Evolutionary conservation across 2,797 vertebrate genomes (phyloP).

Genomic region (Clarias platycephalus): DNA sequence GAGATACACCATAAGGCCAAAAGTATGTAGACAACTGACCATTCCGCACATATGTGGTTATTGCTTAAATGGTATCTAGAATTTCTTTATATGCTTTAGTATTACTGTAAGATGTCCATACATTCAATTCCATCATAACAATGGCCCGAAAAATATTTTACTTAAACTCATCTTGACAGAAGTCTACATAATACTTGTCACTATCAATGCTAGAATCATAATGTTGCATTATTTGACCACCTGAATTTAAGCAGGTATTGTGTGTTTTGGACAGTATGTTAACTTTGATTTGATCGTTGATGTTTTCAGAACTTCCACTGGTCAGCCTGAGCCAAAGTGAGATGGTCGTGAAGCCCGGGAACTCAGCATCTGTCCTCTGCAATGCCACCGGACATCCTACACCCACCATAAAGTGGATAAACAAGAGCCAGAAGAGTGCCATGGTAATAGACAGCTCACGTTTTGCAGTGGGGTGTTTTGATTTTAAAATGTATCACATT

Average conservation of each 20-base stretch:
- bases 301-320: conserved; percentile 67
- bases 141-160: not conserved
- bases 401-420: conserved; percentile 72
- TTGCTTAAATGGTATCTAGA: not conserved
- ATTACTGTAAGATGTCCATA: not conserved
- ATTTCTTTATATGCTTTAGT: not conserved
- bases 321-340: conserved; percentile 63
- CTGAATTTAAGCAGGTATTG: not conserved
- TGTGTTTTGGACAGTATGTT: not conserved
- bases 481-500: not conserved
- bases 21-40: not conserved
- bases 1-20: not conserved
- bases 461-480: not conserved
- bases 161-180: not conserved
- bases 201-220: not conserved
- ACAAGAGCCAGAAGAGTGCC: conserved; percentile 58
- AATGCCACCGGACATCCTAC: conserved; percentile 72
- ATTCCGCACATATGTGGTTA: not conserved
- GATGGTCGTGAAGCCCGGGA: conserved; percentile 51
- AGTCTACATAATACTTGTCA: not conserved
- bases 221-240: not conserved
- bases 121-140: not conserved
- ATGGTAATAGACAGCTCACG: conserved; percentile 47
- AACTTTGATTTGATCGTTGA: not conserved
- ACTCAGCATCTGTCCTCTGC: conserved; percentile 66